Evolutionary conservation across 1,140 invertebrate species (phyloP), one percentile per base, ranked within the genome.

Genomic region (Tetragnatha versicolor): DNA sequence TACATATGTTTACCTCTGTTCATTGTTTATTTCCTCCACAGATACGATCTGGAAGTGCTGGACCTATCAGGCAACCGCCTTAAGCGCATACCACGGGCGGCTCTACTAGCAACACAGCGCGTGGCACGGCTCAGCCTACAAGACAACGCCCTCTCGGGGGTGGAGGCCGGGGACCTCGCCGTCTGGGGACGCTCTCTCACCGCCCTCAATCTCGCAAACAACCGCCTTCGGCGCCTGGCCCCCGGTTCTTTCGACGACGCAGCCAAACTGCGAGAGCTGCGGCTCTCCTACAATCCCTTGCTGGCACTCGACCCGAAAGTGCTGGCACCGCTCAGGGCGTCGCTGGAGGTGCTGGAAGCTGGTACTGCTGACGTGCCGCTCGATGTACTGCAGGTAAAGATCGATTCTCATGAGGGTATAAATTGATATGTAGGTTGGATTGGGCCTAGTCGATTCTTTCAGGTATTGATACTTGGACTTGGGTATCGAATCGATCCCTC

Each of bases 211-310:
- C 86, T 97, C 58, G 89, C 93, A 42, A 95, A 94, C 86, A 97
- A 97, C 84, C 89, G 91, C 81, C 90, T 97, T 53, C 90, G 91
- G 4, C 89, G 90, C 83, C 87, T 97, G 47, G 90, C 90, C 82
- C 87, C 90, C 49, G 89, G 91, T 63, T 89, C 92, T 68, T 96
- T 96, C 85, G 88, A 65, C 20, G 61, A 45, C 88, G 60, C 91
- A 45, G 89, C 89, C 51, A 89, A 91, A 80, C 87, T 96, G 63
- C 91, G 92, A 83, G 94, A 96, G 85, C 89, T 97, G 33, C 94
- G 93, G 85, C 86, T 97, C 47, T 94, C 93, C 78, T 96, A 95
- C 85, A 96, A 96, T 85, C 91, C 93, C 82, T 88, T 97, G 39
- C 89, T 90, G 73, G 91, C 93, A 76, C 87, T 94, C 35, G 91